Conservation (phyloP, 2,888 invertebrate genomes). For the Acronicta alni region DNA sequence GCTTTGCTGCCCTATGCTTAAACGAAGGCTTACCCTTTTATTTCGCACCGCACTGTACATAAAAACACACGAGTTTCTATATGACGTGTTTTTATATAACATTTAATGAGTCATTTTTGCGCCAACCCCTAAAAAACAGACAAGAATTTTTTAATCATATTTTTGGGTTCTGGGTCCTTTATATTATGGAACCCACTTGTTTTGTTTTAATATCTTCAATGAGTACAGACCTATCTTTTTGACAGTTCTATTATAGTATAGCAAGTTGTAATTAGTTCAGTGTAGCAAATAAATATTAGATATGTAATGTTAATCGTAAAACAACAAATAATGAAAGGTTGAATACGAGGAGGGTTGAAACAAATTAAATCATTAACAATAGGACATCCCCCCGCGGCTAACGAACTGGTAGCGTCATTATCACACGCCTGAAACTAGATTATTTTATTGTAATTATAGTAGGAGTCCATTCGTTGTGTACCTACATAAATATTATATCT, state of each 20-base stretch:
- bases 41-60: conserved; percentile 5
- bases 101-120: too few species aligned
- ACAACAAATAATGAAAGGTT: conserved; percentile 38
- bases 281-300: conserved; percentile 15
- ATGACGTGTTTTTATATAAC: conserved; percentile 3
- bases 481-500: too few species aligned
- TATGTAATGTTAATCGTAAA: conserved; percentile 45
- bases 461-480: too few species aligned
- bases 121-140: too few species aligned
- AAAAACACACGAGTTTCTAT: conserved; percentile 14
- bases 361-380: conserved; percentile 88
- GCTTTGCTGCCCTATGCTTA: conserved; percentile 28
- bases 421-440: conserved; percentile 81
- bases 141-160: too few species aligned
- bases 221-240: too few species aligned
- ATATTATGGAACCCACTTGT: too few species aligned
- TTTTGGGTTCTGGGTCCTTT: too few species aligned
- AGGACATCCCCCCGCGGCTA: conserved; percentile 83
- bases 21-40: conserved; percentile 27
- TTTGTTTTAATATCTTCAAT: too few species aligned
- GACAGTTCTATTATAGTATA: too few species aligned
- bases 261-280: too few species aligned
- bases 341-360: conserved; percentile 70
- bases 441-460: conserved; percentile 84
- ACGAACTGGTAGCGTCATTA: conserved; percentile 83